Evolutionary conservation across 1,140 invertebrate genomes (phyloP), one percentile per base, ranked within the genome.

Genomic region (Trinorchestia longiramus): DNA sequence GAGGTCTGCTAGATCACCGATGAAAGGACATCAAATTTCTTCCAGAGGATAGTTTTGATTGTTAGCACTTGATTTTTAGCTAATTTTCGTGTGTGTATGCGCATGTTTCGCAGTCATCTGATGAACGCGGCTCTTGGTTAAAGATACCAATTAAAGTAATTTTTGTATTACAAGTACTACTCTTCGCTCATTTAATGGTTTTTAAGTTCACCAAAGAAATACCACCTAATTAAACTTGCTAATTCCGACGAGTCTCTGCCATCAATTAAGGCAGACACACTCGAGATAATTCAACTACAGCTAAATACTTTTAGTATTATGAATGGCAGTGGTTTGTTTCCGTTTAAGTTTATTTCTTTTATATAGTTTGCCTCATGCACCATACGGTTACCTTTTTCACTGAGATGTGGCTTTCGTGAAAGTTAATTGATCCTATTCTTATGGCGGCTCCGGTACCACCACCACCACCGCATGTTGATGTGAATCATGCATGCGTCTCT

Each of bases 351-450:
- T 77, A 23, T n/a, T 77, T 36, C 28, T 23, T 77, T 77, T 77
- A 3, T 77, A 77, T 77, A 77, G 62, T 77, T 77, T 77, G 62
- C 62, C 62, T 77, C 62, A 77, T 77, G 62, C 62, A 77, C 62
- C 62, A 77, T 77, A 77, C 62, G 62, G 36, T 77, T 77, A 77
- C 62, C 62, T 90, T 90, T 90, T 94, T 94, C 92, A 47, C 92
- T 94, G 92, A 94, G 92, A 94, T 94, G 92, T 94, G 92, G 92
- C 92, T 94, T 94, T 45, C 43, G 92, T 94, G 43, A 94, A 94
- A 45, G 43, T 94, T 94, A 45, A 94, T 94, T 94, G 41, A 45
- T n/a, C 88, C 43, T 91, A 94, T 45, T 94, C 43, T 94, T 8
- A 94, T 94, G 43, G 92, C 44, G 43, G 92, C 44, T 94, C 43